A percentile compares a stretch with the other conserved stretches of the same genome.
phyloP scores from a whole-genome alignment of 2,797 vertebrate genomes.

The Cryptoprocta ferox region DNA sequence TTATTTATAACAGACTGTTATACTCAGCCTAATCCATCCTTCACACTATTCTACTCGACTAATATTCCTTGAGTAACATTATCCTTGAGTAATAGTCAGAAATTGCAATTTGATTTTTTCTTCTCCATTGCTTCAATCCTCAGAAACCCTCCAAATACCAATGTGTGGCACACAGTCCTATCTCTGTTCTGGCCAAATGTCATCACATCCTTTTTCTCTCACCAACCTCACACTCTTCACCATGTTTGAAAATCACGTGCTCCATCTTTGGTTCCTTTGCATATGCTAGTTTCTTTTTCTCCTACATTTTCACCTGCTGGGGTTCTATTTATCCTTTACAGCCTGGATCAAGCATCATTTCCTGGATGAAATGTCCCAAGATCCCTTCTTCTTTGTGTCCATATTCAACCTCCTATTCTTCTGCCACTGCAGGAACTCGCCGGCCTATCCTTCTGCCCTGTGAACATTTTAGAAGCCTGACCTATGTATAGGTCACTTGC shows the following conservation, averaged over 20 bases:
- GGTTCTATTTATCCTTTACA: neutral
- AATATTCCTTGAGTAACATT: neutral
- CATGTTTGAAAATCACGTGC: neutral
- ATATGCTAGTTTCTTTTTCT: neutral
- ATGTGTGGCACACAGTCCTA: neutral
- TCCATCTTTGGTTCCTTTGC: neutral
- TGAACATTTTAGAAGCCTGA: neutral
- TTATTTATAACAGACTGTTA: no score
- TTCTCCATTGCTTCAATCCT: no score
- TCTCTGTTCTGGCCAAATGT: neutral
- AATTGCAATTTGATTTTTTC: neutral
- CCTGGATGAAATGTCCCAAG: neutral
- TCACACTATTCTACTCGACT: neutral
- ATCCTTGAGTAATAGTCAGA: neutral
- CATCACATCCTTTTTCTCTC: neutral
- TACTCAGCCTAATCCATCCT: neutral
- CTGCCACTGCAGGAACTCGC: neutral
- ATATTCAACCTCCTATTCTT: neutral
- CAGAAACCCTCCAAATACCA: no score
- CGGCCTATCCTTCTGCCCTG: neutral
- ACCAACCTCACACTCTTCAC: neutral
- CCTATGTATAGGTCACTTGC: neutral
- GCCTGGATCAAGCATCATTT: neutral
- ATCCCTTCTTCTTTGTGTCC: neutral
- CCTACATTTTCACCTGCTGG: no score